phyloP scores from a whole-genome alignment of 2,888 invertebrate species.

The Acholoe squamosa region DNA sequence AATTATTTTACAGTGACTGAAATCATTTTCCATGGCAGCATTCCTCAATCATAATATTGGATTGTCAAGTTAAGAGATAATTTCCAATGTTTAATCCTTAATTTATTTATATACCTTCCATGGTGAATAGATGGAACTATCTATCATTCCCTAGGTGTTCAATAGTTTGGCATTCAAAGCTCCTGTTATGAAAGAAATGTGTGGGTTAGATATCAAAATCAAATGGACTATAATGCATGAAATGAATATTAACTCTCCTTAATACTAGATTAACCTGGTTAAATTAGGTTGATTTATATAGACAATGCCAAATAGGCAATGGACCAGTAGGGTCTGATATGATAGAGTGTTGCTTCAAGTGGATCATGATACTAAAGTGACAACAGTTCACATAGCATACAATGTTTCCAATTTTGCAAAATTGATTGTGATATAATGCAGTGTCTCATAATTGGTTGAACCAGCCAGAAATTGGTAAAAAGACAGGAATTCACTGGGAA shows the following conservation, averaged over 20 bases:
- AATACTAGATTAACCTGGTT: not conserved
- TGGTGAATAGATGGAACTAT: not conserved
- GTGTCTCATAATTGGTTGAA: not conserved
- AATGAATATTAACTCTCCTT: not conserved
- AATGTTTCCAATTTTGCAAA: slow-evolving; percentile 51
- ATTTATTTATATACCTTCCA: not conserved
- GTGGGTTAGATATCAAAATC: not conserved
- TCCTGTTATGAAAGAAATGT: not conserved
- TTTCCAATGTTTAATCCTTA: not conserved
- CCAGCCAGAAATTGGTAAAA: not conserved
- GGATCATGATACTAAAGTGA: slow-evolving; percentile 30
- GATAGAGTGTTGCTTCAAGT: not conserved
- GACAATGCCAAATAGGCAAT: not conserved
- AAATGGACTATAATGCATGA: not conserved
- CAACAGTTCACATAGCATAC: slow-evolving; percentile 36
- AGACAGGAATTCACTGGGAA: not conserved
- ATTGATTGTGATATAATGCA: slow-evolving; percentile 36
- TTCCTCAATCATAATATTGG: not conserved
- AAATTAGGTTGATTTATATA: not conserved
- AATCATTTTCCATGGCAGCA: slow-evolving; percentile 23
- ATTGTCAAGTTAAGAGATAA: not conserved
- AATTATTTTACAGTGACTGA: not conserved
- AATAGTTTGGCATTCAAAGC: slow-evolving; percentile 33
- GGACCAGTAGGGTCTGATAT: not conserved
- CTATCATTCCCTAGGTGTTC: slow-evolving; percentile 34